These are phyloP conservation scores for Ischnura elegans DNA, from an alignment of 2,888 invertebrate species.

Conservation along the genomic window DNA sequence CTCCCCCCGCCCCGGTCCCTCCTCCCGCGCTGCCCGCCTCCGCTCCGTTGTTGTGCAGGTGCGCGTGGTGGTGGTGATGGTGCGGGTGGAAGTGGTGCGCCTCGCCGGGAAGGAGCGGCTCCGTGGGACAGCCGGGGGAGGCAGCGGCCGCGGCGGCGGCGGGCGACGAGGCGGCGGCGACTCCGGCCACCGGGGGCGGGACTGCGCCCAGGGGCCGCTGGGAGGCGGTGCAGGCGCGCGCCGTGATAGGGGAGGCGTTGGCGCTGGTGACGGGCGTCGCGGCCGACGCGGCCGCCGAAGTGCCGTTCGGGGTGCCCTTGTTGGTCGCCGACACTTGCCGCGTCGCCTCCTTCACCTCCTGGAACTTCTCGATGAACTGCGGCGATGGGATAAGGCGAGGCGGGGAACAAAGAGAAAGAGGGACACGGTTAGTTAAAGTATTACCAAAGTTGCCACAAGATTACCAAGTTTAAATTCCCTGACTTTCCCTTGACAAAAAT, in stretches of 20 bases:
- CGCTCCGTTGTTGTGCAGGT: background rate
- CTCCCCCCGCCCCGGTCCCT: slow-evolving; percentile 69
- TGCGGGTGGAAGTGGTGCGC: slow-evolving; percentile 51
- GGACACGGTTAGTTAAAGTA: too few relatives aligned
- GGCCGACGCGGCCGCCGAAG: slow-evolving; percentile 81
- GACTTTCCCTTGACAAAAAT: too few relatives aligned
- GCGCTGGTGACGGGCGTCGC: slow-evolving; percentile 93
- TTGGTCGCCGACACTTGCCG: slow-evolving; percentile 85
- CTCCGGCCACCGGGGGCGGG: slow-evolving; percentile 76
- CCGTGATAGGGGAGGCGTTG: slow-evolving; percentile 91
- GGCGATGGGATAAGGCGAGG: slow-evolving; percentile 71
- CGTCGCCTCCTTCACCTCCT: slow-evolving; percentile 98
- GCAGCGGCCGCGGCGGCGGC: slow-evolving; percentile 49
- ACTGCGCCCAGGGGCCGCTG: slow-evolving; percentile 77
- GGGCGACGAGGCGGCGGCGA: slow-evolving; percentile 75
- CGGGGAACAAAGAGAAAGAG: background rate
- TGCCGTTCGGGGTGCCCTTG: slow-evolving; percentile 82
- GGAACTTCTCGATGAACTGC: slow-evolving; percentile 98
- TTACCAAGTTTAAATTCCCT: too few relatives aligned
- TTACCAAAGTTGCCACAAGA: too few relatives aligned
- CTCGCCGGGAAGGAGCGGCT: slow-evolving; percentile 70
- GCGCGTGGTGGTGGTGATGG: slow-evolving; percentile 31
- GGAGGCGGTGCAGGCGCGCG: slow-evolving; percentile 78
- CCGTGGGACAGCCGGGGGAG: slow-evolving; percentile 60
- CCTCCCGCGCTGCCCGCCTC: background rate